Evolutionary conservation across 2,888 invertebrate species (phyloP), one percentile per base, ranked within the genome.

Genomic region (Hecatera dysodea): DNA sequence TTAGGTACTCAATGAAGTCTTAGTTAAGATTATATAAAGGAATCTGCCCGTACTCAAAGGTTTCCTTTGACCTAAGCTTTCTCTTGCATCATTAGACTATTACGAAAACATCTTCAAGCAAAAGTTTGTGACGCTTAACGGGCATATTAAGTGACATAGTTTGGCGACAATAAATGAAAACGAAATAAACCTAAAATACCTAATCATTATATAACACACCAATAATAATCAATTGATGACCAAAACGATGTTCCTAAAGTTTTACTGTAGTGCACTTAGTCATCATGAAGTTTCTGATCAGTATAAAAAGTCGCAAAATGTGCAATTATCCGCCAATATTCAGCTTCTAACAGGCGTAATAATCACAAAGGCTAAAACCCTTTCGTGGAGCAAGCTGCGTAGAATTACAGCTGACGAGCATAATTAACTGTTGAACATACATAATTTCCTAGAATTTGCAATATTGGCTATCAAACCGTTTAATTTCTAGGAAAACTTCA

Each of bases 381-480:
- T 19, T 52, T 63, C 15, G 42, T 24, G 29, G 4, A 53, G 33
- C 33, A 24, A 24, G 15, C 19, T 67, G 39, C 15, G 11, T 53
- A 24, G 9, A 33, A 65, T 64, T 33, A 53, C 42, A 44, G 42
- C 42, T 44, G 42, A 44, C 65, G 64, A 22, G n/a, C 42, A 12
- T 15, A 22, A 44, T 44, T 19, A 1, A 15, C n/a, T 9, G 22
- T 19, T 15, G 2, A 36, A 8, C 24, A 33, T 52, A 8, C 24
- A 33, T 52, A 22, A 62, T 27, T 67, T 50, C 64, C n/a, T 29
- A 42, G n/a, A 12, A 39, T 50, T 50, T 33, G 6, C 60, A 59
- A 65, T 24, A 42, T 56, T 19, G 22, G n/a, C 3, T 15, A 17
- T 42, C 1, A 5, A 22, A 24, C 3, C 0, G 22, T 15, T 8